Conservation (phyloP, 2,797 vertebrate genomes). For the Balearica regulorum region DNA sequence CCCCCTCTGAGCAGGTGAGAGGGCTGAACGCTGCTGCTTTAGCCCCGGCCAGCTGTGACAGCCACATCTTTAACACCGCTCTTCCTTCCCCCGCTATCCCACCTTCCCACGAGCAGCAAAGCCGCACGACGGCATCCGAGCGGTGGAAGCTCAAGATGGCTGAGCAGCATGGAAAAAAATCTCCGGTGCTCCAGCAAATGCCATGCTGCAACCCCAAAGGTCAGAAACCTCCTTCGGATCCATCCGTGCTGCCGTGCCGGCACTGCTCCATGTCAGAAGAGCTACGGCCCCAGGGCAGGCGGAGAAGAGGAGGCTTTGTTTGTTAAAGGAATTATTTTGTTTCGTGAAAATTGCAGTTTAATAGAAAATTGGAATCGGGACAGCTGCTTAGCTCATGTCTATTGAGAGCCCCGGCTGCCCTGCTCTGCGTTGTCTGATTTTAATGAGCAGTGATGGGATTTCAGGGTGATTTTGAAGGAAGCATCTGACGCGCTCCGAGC, state of each 20-base stretch:
- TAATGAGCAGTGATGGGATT: background rate
- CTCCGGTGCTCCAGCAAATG: background rate
- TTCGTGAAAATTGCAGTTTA: background rate
- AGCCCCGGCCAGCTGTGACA: background rate
- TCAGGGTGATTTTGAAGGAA: background rate
- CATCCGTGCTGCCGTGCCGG: background rate
- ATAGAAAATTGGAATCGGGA: rapidly evolving
- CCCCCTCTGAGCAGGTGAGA: background rate
- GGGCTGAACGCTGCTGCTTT: background rate
- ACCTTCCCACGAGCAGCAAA: rapidly evolving
- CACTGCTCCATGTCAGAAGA: background rate
- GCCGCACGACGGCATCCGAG: rapidly evolving
- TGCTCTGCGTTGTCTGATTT: background rate
- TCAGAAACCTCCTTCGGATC: background rate
- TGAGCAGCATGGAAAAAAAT: background rate
- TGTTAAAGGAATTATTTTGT: background rate
- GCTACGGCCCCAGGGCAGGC: rapidly evolving
- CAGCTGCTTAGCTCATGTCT: background rate
- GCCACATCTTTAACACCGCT: background rate
- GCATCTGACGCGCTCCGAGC: background rate
- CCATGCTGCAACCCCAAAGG: background rate
- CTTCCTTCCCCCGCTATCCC: background rate
- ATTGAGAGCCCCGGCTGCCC: background rate
- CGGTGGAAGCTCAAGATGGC: rapidly evolving
- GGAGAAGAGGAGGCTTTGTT: background rate